A percentile compares a stretch with the other conserved stretches of the same genome.
phyloP scores from a whole-genome alignment of 35 echinoderm and acorn worm species.

The Lytechinus pictus region DNA sequence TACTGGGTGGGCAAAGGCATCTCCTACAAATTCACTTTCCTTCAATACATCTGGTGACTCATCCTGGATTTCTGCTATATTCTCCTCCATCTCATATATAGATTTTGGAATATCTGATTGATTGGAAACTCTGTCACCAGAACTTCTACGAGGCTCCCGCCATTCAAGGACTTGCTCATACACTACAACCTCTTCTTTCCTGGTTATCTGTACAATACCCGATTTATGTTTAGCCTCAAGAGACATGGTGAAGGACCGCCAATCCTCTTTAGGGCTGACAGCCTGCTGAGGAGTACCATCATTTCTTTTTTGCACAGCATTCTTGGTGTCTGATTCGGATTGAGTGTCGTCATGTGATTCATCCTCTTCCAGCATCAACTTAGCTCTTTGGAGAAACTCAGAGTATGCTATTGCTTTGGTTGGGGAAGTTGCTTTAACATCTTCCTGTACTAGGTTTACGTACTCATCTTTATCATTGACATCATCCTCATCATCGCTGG shows the following conservation, averaged over 20 bases:
- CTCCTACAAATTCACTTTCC: background rate
- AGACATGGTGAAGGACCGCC: conserved; percentile 10
- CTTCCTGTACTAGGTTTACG: background rate
- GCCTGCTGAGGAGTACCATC: background rate
- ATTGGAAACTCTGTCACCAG: background rate
- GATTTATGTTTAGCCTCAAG: conserved; percentile 20
- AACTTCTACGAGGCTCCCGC: conserved; percentile 33
- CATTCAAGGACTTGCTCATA: conserved; percentile 42
- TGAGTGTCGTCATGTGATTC: conserved; percentile 10
- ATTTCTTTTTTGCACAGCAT: background rate
- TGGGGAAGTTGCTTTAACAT: background rate
- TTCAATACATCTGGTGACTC: background rate
- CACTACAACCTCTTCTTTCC: conserved; percentile 37
- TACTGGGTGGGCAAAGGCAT: background rate
- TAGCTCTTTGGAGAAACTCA: conserved; percentile 25
- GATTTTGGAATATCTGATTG: background rate
- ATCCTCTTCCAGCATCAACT: conserved; percentile 37
- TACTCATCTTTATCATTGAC: conserved; percentile 35
- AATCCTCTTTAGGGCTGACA: conserved; percentile 30
- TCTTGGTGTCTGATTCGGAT: background rate
- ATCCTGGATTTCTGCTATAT: background rate
- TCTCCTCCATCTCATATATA: background rate
- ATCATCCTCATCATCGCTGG: conserved; percentile 24
- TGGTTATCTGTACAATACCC: conserved; percentile 33
- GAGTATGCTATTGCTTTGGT: conserved; percentile 34